These are phyloP conservation scores for Drosophila seguyi DNA, from an alignment of 1,140 invertebrate species.

Conservation along the genomic window DNA sequence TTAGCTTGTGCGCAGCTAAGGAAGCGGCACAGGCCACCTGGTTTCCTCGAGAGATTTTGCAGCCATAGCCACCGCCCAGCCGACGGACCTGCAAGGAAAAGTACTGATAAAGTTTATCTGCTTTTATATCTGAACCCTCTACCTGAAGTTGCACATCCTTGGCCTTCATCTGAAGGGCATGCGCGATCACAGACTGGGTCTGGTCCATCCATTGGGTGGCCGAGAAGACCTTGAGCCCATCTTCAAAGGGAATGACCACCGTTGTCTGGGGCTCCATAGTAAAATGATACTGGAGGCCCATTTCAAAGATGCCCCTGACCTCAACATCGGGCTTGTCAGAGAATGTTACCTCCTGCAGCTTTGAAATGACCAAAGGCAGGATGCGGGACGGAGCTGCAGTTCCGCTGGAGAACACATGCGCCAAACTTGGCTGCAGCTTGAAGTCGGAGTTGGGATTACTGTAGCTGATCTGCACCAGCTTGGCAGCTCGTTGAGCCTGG, in stretches of 20 bases:
- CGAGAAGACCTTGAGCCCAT: conserved; percentile 88
- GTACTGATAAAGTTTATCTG: background rate
- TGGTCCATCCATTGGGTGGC: conserved; percentile 90
- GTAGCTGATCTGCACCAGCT: conserved; percentile 89
- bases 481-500: conserved; percentile 88
- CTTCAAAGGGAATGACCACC: conserved; percentile 87
- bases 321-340: conserved; percentile 48
- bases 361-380: conserved; percentile 28
- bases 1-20: conserved; percentile 87
- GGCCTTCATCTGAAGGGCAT: conserved; percentile 86
- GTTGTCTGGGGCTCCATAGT: conserved; percentile 90
- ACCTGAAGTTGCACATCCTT: conserved; percentile 87
- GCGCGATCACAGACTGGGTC: conserved; percentile 87
- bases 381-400: conserved; percentile 67
- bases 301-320: conserved; percentile 72
- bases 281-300: conserved; percentile 84
- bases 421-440: conserved; percentile 85
- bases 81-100: conserved; percentile 81
- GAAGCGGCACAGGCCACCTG: conserved; percentile 88
- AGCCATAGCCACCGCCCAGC: conserved; percentile 90
- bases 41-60: conserved; percentile 88
- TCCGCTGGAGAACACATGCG: conserved; percentile 86
- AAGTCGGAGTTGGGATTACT: conserved; percentile 10
- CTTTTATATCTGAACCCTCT: background rate
- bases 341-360: conserved; percentile 40